phyloP scores from a whole-genome alignment of 2,113 vertebrate species.

The Artemisiospiza belli region DNA sequence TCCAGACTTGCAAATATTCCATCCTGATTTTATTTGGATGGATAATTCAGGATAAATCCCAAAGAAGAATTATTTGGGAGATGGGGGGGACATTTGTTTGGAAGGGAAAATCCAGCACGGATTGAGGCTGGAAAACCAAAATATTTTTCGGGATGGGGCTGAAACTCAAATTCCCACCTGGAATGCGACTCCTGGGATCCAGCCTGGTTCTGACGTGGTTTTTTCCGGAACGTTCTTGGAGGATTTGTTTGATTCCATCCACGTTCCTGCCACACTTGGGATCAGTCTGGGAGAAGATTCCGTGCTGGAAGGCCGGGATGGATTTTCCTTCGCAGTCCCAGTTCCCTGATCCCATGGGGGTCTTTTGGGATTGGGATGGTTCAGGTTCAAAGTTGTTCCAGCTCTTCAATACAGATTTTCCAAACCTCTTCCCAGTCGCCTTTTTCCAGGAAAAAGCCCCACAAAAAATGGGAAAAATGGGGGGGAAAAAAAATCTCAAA shows the following conservation, averaged over 20 bases:
- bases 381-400: not conserved
- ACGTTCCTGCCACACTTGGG: not conserved
- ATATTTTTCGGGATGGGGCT: not conserved
- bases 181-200: not conserved
- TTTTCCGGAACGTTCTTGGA: not conserved
- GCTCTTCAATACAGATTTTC: not conserved
- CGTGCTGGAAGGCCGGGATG: not conserved
- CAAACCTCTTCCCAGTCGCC: not conserved
- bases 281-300: not conserved
- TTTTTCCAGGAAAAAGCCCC: not conserved
- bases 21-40: not conserved
- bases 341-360: accelerated
- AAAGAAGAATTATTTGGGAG: accelerated
- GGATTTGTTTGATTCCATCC: not conserved
- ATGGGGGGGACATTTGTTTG: not conserved
- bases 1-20: not conserved
- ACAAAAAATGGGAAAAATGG: accelerated
- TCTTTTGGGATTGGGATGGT: not conserved
- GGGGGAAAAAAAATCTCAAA: too few relatives aligned
- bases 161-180: not conserved
- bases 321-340: not conserved
- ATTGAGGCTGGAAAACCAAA: not conserved
- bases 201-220: not conserved
- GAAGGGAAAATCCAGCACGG: not conserved
- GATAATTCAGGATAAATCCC: not conserved